Evolutionary conservation across 2,113 vertebrate genomes (phyloP), one percentile per base, ranked within the genome.

Genomic region (Dipodomys stephensi): DNA sequence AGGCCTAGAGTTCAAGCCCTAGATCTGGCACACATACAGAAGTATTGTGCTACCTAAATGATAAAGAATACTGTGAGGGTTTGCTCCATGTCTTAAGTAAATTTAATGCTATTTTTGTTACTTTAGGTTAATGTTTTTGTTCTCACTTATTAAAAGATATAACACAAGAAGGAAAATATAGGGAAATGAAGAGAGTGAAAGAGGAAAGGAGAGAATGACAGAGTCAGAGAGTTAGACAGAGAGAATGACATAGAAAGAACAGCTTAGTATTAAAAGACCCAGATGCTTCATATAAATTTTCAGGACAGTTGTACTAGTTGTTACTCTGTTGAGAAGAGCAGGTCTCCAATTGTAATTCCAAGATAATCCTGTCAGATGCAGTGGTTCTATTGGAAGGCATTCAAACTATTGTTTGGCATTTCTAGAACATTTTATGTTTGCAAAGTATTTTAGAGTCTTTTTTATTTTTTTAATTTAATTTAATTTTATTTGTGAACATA

Each of bases 291-390:
- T 53, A 30, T 57, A 12, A 72, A 89, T 92, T 94, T 87, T 67
- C 16, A 79, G 80, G 25, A 39, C 28, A 62, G 18, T 85, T n/a
- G 71, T 19, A 72, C 18, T 2, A 68, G n/a, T 60, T 77, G 35
- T 80, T 88, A 78, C 91, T 93, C 44, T 92, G 6, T 89, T 87
- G 30, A 68, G 28, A 74, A 81, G 32, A 90, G 53, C 49, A 73
- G 64, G n/a, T 15, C 62, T 12, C 35, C 12, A 15, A 53, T 90
- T 94, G 57, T 74, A 78, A 80, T 69, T 93, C 94, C 64, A 86
- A 90, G 77, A 90, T 88, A 90, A 95, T 88, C 57, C 92, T 91
- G 8, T 91, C 86, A 87, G 93, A 62, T 57, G 25, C 83, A 86
- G 19, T 71, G 22, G 10, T n/a, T 90, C n/a, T 83, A 10, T 93